Evolutionary conservation across 1,140 invertebrate genomes (phyloP), one percentile per base, ranked within the genome.

Genomic region (Drosophila leontia): DNA sequence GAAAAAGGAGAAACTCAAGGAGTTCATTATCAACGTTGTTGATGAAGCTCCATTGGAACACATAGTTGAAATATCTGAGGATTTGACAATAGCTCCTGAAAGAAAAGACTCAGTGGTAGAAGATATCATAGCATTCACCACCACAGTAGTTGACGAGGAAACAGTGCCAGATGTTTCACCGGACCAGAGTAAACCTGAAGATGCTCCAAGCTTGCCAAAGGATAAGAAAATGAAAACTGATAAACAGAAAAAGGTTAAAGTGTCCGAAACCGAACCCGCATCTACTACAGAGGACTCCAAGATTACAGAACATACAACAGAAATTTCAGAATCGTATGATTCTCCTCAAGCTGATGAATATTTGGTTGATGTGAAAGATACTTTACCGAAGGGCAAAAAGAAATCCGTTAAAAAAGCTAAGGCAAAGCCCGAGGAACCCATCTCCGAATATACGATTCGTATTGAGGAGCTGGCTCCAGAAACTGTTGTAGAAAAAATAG

Each of bases 391-490:
- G 23, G 15, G 51, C 48, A 56, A 93, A 87, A 64, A 92, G 78
- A 80, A 93, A 91, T 69, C 53, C 2, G 5, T 19, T 0, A 85
- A 80, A 29, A 82, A 71, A 39, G 39, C 37, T 0, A 75, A 68
- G 13, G 48, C 77, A 12, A 19, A 61, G 17, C 3, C 47, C 5
- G 6, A 42, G 5, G 35, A 35, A 23, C 78, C 67, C 11, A 69
- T 78, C 2, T 45, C 63, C 4, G 70, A 91, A 47, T 64, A 92
- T 82, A 63, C 65, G 3, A 71, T 86, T 60, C 70, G 80, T 13
- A 65, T 93, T 59, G 91, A 93, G 77, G 93, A 93, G 68, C 35
- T 83, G 6, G 71, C 81, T 5, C 87, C 93, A 23, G 91, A 91
- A 78, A 77, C 64, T 50, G 39, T 58, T 45, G 75, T 57, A 0